Conservation (phyloP, 2,888 invertebrate genomes). For the Rhorus exstirpatorius region DNA sequence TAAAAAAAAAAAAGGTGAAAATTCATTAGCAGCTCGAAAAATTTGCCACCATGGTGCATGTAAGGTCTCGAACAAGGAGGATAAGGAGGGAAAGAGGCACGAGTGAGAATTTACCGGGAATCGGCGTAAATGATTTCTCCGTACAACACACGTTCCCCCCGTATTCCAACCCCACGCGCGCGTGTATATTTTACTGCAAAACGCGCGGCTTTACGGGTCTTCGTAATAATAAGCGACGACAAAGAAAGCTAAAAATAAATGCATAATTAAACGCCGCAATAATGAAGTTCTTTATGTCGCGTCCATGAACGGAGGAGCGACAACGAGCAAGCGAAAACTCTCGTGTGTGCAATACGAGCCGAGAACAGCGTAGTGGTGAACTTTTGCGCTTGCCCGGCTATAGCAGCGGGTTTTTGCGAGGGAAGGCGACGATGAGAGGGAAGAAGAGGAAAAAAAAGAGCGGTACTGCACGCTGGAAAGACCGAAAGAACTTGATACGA, state of each 20-base stretch:
- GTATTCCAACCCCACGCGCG: neutral
- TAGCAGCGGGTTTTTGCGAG: slow-evolving; percentile 13
- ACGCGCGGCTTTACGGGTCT: slow-evolving; percentile 15
- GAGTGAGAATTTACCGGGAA: slow-evolving; percentile 81
- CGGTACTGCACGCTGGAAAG: neutral
- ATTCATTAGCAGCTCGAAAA: slow-evolving; percentile 84
- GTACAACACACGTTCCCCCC: neutral
- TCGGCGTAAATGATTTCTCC: slow-evolving; percentile 82
- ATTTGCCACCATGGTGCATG: slow-evolving; percentile 59
- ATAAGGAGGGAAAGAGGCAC: slow-evolving; percentile 27
- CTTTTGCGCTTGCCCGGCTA: neutral
- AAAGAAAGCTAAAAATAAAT: slow-evolving; percentile 84
- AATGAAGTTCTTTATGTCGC: slow-evolving; percentile 83
- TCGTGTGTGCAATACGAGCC: slow-evolving; percentile 47
- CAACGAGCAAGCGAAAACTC: slow-evolving; percentile 54
- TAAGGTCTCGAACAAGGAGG: slow-evolving; percentile 19
- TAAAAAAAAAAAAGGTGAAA: slow-evolving; percentile 79
- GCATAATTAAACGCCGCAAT: slow-evolving; percentile 84
- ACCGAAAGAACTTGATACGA: neutral
- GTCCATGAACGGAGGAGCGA: slow-evolving; percentile 47
- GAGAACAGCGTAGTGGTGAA: slow-evolving; percentile 25
- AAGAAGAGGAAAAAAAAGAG: neutral
- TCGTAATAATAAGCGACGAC: slow-evolving; percentile 72
- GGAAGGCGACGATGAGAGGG: neutral
- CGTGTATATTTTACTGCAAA: slow-evolving; percentile 40